These are phyloP conservation scores for Fabriciana adippe DNA, from an alignment of 2,888 invertebrate species.

Conservation along the genomic window DNA sequence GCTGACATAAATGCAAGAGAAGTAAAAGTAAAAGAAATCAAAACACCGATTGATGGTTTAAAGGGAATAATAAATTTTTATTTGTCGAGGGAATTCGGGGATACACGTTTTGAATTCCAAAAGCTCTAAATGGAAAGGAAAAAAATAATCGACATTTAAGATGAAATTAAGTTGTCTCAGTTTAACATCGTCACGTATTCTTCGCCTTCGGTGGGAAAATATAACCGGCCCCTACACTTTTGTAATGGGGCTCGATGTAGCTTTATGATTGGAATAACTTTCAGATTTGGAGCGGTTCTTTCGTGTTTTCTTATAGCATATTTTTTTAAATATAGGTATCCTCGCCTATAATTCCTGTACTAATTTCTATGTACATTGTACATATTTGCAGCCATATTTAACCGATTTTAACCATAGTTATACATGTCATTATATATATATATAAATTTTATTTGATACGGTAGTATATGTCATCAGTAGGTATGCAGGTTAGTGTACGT, in stretches of 20 bases:
- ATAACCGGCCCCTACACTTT: slow-evolving; percentile 25
- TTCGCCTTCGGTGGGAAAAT: slow-evolving; percentile 19
- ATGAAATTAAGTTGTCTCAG: slow-evolving; percentile 43
- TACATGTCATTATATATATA: no score
- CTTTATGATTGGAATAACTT: slow-evolving; percentile 27
- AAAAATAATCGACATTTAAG: slow-evolving; percentile 42
- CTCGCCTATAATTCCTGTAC: no score
- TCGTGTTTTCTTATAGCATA: background rate
- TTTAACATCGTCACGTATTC: slow-evolving; percentile 42
- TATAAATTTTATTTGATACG: no score
- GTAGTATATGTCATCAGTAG: no score
- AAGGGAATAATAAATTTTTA: slow-evolving; percentile 46
- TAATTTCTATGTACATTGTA: no score
- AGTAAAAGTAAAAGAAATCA: slow-evolving; percentile 40
- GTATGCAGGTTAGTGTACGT: no score
- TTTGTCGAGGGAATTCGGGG: slow-evolving; percentile 41
- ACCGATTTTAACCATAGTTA: no score
- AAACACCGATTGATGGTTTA: slow-evolving; percentile 44
- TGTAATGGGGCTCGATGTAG: slow-evolving; percentile 24
- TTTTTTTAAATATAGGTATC: no score
- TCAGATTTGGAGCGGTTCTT: background rate
- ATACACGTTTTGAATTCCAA: slow-evolving; percentile 45
- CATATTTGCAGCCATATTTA: no score
- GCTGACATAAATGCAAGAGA: slow-evolving; percentile 33
- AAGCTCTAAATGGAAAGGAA: slow-evolving; percentile 37